phyloP scores from a whole-genome alignment of 2,797 vertebrate genomes.

The Coranthus polyacanthus region DNA sequence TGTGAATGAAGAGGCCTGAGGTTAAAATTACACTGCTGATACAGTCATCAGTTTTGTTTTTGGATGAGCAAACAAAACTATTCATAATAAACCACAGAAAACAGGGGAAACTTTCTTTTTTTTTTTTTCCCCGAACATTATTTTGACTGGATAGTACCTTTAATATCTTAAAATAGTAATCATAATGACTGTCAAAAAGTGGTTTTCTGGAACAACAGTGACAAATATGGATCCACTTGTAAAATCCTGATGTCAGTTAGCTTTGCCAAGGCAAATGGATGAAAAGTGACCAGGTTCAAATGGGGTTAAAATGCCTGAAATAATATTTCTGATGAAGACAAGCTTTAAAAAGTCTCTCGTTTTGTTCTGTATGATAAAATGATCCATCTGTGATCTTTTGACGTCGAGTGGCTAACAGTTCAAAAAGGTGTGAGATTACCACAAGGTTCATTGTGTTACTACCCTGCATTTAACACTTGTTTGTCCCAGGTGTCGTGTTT shows the following conservation, averaged over 20 bases:
- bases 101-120: conserved; percentile 3
- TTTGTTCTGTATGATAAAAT: conserved; percentile 70
- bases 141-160: conserved; percentile 63
- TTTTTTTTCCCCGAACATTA: neutral
- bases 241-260: conserved; percentile 32
- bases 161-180: conserved; percentile 18
- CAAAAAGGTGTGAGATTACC: neutral
- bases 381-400: no score
- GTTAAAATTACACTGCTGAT: conserved; percentile 34
- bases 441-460: neutral
- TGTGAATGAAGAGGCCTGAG: conserved; percentile 60
- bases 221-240: conserved; percentile 7
- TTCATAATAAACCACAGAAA: neutral
- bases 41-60: conserved; percentile 26
- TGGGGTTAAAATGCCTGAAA: conserved; percentile 46
- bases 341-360: conserved; percentile 40
- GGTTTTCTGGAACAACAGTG: conserved; percentile 31
- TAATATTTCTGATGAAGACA: conserved; percentile 61
- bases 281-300: conserved; percentile 46
- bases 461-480: no score
- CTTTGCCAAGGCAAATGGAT: conserved; percentile 29
- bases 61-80: neutral
- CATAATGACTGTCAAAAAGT: neutral
- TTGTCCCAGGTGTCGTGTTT: neutral
- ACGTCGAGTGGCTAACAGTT: conserved; percentile 1